Percentiles rank a stretch among this genome's conserved stretches.
These are phyloP conservation scores for Erpetoichthys calabaricus DNA, from an alignment of 2,797 vertebrate species.

Conservation along the genomic window DNA sequence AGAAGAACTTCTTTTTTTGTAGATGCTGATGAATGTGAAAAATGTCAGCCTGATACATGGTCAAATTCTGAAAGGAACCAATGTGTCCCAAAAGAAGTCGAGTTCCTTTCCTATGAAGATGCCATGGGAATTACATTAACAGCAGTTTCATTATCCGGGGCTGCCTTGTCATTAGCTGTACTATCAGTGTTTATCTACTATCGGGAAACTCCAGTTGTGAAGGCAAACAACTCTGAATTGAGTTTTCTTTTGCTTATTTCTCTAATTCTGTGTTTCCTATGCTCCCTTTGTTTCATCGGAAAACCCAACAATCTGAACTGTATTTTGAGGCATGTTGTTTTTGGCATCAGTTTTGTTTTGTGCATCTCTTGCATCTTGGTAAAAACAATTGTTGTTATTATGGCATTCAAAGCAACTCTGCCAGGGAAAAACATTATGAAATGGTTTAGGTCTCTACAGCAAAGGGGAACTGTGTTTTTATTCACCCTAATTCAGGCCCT, in stretches of 20 bases:
- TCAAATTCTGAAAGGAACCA: slow-evolving; percentile 30
- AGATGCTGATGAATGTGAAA: too few species aligned
- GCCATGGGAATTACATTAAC: slow-evolving; percentile 40
- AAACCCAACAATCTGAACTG: slow-evolving; percentile 45
- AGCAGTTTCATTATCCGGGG: slow-evolving; percentile 31
- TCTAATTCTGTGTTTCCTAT: slow-evolving; percentile 43
- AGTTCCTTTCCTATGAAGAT: slow-evolving; percentile 42
- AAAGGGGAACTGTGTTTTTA: slow-evolving; percentile 37
- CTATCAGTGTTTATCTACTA: slow-evolving; percentile 28
- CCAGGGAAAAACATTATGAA: slow-evolving; percentile 40
- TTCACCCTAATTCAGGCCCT: slow-evolving; percentile 40
- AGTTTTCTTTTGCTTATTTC: slow-evolving; percentile 45
- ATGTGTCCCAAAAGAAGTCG: slow-evolving; percentile 35
- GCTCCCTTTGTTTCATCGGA: slow-evolving; percentile 42
- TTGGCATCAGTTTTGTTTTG: slow-evolving; percentile 48
- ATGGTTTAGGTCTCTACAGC: slow-evolving; percentile 43
- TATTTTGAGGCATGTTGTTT: slow-evolving; percentile 39
- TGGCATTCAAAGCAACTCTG: slow-evolving; percentile 42
- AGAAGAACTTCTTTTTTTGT: too few species aligned
- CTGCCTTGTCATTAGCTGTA: slow-evolving; percentile 27
- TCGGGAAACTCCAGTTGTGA: slow-evolving; percentile 41
- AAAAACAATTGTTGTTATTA: slow-evolving; percentile 46
- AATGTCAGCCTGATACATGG: slow-evolving; percentile 25
- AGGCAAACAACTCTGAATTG: slow-evolving; percentile 52
- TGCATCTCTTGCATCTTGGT: slow-evolving; percentile 46